phyloP scores from a whole-genome alignment of 92 coral and sea anemone species.

The Zoanthus gigantus region DNA sequence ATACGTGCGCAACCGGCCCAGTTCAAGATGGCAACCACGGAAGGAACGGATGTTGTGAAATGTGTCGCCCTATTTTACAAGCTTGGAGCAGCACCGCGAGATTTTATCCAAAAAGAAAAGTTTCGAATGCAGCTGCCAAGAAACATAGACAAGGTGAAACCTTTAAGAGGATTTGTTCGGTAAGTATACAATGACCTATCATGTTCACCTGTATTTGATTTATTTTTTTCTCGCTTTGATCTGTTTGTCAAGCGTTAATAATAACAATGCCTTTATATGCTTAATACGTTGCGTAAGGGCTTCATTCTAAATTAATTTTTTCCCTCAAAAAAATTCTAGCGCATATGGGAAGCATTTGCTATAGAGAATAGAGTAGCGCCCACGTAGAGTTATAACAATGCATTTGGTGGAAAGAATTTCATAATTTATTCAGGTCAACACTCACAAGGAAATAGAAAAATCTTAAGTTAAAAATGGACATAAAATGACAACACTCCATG shows the following conservation, averaged over 20 bases:
- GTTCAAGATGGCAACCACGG: conserved; percentile 44
- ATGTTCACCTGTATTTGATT: conserved; percentile 10
- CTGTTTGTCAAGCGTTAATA: conserved; percentile 16
- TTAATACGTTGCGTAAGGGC: conserved; percentile 1
- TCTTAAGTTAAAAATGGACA: no score
- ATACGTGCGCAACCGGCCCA: conserved; percentile 5
- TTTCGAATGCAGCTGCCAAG: conserved; percentile 22
- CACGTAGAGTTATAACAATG: no score
- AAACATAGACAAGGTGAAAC: conserved; percentile 22
- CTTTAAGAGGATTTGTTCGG: conserved; percentile 11
- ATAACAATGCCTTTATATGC: neutral
- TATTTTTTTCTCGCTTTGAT: conserved; percentile 8
- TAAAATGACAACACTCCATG: no score
- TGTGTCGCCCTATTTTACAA: conserved; percentile 41
- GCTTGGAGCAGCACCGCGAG: conserved; percentile 15
- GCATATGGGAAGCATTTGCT: neutral
- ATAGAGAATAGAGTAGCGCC: neutral
- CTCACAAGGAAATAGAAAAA: no score
- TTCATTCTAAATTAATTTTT: conserved; percentile 9
- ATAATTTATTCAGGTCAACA: no score
- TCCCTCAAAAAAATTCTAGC: neutral
- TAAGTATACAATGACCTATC: conserved; percentile 19
- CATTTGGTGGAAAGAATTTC: no score
- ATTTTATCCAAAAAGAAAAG: conserved; percentile 22
- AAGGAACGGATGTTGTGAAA: conserved; percentile 26